These are phyloP conservation scores for Clupea harengus DNA, from an alignment of 2,113 vertebrate genomes.

Conservation along the genomic window DNA sequence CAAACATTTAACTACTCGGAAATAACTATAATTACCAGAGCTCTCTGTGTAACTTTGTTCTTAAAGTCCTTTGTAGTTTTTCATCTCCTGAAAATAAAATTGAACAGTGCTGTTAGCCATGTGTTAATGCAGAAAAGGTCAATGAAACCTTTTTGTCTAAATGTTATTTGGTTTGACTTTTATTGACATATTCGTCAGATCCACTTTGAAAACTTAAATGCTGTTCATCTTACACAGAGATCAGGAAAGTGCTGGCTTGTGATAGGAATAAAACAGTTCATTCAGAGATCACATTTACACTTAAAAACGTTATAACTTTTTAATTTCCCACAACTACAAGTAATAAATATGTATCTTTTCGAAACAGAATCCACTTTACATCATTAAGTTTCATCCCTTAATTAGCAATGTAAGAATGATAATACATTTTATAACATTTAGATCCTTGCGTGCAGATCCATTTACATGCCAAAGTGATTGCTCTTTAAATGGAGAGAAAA, in stretches of 20 bases:
- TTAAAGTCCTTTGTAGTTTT: no score
- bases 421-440: not conserved
- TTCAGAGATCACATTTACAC: not conserved
- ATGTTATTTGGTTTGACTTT: not conserved
- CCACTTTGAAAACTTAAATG: not conserved
- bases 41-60: no score
- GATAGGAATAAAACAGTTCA: not conserved
- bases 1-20: not conserved
- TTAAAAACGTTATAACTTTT: not conserved
- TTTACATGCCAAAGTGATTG: constrained; percentile 4
- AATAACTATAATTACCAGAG: not conserved
- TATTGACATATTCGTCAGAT: not conserved
- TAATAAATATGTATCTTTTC: not conserved
- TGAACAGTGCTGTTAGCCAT: no score
- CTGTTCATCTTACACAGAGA: not conserved
- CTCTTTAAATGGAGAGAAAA: not conserved
- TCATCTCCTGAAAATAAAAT: no score
- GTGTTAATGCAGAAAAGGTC: not conserved
- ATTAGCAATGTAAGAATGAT: not conserved
- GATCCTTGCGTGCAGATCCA: not conserved
- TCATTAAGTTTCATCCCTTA: not conserved
- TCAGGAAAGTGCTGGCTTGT: not conserved
- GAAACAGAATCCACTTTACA: not conserved
- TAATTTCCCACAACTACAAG: not conserved
- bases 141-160: not conserved